A percentile compares a stretch with the other conserved stretches of the same genome.
Evolutionary conservation across 2,888 invertebrate genomes (phyloP).

Genomic region (Napeogenes sylphis): DNA sequence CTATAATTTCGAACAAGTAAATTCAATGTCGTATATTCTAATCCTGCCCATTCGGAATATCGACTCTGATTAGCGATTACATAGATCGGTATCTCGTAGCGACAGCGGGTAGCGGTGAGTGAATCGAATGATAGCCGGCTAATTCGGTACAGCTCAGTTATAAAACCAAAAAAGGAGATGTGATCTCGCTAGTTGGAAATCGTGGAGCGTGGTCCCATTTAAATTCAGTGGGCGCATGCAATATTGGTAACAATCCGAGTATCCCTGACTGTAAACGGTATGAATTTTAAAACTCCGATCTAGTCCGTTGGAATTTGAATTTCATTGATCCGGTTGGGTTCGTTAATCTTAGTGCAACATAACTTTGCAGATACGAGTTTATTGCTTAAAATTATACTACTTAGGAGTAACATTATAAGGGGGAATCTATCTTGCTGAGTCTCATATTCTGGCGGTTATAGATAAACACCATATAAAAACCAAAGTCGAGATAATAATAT

Average conservation of each 20-base stretch:
- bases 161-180: conserved; percentile 45
- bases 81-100: conserved; percentile 29
- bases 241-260: conserved; percentile 62
- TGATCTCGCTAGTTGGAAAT: conserved; percentile 40
- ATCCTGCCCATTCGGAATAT: conserved; percentile 57
- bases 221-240: conserved; percentile 55
- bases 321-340: conserved; percentile 44
- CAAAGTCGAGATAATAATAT: conserved; percentile 13
- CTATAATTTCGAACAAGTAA: conserved; percentile 51
- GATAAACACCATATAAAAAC: conserved; percentile 8
- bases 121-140: conserved; percentile 47
- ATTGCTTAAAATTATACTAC: no score
- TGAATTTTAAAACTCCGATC: conserved; percentile 61
- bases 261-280: conserved; percentile 50
- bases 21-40: conserved; percentile 50
- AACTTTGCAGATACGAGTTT: neutral
- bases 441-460: neutral
- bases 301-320: conserved; percentile 45
- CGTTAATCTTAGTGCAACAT: conserved; percentile 11
- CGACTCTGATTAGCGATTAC: conserved; percentile 55
- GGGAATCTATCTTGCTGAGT: neutral
- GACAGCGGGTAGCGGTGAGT: conserved; percentile 41
- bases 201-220: conserved; percentile 45
- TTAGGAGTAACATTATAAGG: no score
- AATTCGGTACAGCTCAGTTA: conserved; percentile 44